Evolutionary conservation across 2,113 vertebrate species (phyloP).

Genomic region (Tragelaphus scriptus): DNA sequence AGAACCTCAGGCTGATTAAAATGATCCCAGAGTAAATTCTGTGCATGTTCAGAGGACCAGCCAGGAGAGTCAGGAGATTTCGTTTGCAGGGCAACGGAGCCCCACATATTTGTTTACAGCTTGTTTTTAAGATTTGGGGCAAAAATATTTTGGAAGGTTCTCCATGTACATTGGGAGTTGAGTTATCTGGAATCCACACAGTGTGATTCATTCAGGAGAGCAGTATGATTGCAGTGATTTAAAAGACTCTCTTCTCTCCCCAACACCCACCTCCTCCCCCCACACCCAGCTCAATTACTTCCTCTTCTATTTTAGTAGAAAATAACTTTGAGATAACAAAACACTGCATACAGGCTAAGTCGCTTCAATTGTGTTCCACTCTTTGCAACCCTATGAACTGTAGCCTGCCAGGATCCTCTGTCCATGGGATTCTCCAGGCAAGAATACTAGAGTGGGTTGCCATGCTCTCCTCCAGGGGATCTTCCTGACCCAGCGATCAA

Average conservation of each 20-base stretch:
- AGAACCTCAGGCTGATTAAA: neutral
- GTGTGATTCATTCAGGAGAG: slow-evolving; percentile 3
- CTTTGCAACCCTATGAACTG: neutral
- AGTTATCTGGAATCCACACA: neutral
- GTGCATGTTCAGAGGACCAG: neutral
- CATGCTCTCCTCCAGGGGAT: neutral
- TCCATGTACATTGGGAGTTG: neutral
- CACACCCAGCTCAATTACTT: neutral
- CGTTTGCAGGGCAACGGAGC: neutral
- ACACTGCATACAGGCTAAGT: neutral
- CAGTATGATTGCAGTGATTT: neutral
- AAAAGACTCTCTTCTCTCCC: neutral
- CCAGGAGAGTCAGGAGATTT: neutral
- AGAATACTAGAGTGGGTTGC: neutral
- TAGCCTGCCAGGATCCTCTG: neutral
- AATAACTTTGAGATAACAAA: neutral
- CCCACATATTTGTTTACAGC: neutral
- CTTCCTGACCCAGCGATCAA: neutral
- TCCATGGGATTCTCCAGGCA: neutral
- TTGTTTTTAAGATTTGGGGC: neutral
- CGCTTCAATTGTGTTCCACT: neutral
- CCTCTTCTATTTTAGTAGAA: neutral
- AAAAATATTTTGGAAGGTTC: neutral
- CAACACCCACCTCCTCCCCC: accelerated
- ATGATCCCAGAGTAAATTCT: neutral